Evolutionary conservation across 2,888 invertebrate species (phyloP).

Genomic region (Trachelus tabidus): DNA sequence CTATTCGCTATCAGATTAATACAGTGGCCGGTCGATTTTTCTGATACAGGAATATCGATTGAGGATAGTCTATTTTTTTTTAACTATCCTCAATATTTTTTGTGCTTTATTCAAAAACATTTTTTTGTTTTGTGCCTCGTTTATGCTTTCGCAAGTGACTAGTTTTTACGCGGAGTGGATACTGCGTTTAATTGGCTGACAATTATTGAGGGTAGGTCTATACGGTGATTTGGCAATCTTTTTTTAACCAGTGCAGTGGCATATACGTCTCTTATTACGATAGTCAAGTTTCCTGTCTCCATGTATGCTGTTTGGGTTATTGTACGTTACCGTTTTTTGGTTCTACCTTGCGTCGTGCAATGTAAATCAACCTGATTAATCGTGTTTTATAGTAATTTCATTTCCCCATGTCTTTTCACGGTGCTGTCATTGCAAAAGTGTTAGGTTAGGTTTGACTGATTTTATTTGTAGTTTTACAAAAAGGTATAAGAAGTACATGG

Average conservation of each 20-base stretch:
- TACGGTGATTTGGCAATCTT: neutral
- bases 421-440: neutral
- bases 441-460: neutral
- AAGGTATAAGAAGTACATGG: neutral
- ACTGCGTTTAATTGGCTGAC: neutral
- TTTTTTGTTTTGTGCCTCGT: neutral
- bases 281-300: neutral
- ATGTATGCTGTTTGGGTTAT: neutral
- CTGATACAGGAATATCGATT: neutral
- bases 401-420: neutral
- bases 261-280: neutral
- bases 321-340: neutral
- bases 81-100: too few species aligned
- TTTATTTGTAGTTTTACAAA: neutral
- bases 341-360: neutral
- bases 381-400: too few species aligned
- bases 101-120: too few species aligned
- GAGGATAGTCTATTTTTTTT: neutral
- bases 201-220: neutral
- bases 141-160: neutral
- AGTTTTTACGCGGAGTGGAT: neutral
- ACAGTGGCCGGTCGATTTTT: neutral
- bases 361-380: neutral
- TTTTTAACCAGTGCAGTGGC: neutral
- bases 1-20: neutral